Evolutionary conservation across 2,888 invertebrate species (phyloP).

Genomic region (Coelinius sp.): DNA sequence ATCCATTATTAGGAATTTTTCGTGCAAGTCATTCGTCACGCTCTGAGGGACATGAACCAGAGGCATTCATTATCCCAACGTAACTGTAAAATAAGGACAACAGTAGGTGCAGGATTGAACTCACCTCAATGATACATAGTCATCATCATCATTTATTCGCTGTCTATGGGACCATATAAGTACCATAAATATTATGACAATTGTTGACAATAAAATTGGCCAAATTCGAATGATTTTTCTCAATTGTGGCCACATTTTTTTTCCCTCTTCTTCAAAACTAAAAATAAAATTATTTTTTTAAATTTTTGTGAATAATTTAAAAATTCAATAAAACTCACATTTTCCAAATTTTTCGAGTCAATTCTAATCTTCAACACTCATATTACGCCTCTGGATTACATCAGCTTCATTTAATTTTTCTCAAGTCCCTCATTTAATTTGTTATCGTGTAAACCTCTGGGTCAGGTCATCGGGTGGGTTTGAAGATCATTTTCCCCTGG

Average conservation of each 20-base stretch:
- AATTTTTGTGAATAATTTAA: background rate
- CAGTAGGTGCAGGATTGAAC: constrained; percentile 22
- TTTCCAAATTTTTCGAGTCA: background rate
- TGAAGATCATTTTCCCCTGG: constrained; percentile 26
- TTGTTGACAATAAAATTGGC: constrained; percentile 52
- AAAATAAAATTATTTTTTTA: background rate
- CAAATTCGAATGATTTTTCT: constrained; percentile 59
- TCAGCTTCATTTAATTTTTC: background rate
- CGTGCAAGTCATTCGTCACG: constrained; percentile 28
- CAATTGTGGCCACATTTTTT: constrained; percentile 63
- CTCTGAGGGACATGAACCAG: background rate
- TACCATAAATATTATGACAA: constrained; percentile 54
- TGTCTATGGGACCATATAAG: constrained; percentile 57
- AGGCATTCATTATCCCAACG: constrained; percentile 25
- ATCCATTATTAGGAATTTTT: constrained; percentile 3
- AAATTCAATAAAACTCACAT: background rate
- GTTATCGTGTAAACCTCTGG: constrained; percentile 38
- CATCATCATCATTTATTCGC: constrained; percentile 50
- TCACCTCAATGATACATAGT: constrained; percentile 54
- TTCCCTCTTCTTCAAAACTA: constrained; percentile 8
- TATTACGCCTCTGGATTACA: constrained; percentile 7
- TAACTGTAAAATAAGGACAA: constrained; percentile 22
- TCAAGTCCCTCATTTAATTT: constrained; percentile 43
- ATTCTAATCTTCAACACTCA: background rate
- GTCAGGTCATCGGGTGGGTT: constrained; percentile 51